These are phyloP conservation scores for Pseudonaja textilis DNA, from an alignment of 2,113 vertebrate species.

Conservation along the genomic window DNA sequence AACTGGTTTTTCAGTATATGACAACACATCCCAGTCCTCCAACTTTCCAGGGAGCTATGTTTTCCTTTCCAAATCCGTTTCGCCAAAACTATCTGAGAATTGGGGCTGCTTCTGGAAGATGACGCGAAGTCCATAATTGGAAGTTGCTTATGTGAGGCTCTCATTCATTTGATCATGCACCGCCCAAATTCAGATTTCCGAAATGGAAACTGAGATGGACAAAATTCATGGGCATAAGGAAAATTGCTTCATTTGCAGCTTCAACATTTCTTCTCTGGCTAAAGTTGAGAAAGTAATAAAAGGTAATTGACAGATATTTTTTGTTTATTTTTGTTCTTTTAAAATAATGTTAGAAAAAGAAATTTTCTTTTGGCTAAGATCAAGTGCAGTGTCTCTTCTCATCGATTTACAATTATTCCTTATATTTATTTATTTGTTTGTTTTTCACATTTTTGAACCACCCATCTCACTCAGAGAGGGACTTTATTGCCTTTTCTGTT, in stretches of 20 bases:
- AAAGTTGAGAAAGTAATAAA: conserved; percentile 56
- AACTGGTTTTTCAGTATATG: not conserved
- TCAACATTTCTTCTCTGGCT: conserved; percentile 28
- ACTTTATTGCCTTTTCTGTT: conserved; percentile 62
- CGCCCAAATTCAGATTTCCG: not conserved
- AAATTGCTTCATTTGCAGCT: not conserved
- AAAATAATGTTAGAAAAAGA: too few species aligned
- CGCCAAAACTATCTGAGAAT: not conserved
- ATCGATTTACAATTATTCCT: not conserved
- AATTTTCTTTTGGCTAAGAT: not conserved
- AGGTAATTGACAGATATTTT: conserved; percentile 66
- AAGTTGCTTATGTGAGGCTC: not conserved
- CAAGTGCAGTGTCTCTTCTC: not conserved
- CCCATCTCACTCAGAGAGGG: not conserved
- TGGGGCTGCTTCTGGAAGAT: not conserved
- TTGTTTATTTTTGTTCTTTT: conserved; percentile 6
- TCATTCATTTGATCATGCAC: not conserved
- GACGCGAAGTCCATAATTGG: not conserved
- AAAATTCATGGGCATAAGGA: not conserved
- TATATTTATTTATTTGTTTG: not conserved
- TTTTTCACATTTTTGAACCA: not conserved
- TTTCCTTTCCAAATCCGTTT: not conserved
- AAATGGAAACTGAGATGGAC: not conserved
- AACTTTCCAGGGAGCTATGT: not conserved
- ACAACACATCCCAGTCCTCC: not conserved